Percentiles rank a stretch among this genome's conserved stretches.
Conservation (phyloP, 2,888 invertebrate genomes). For the Trichopoda pennipes region DNA sequence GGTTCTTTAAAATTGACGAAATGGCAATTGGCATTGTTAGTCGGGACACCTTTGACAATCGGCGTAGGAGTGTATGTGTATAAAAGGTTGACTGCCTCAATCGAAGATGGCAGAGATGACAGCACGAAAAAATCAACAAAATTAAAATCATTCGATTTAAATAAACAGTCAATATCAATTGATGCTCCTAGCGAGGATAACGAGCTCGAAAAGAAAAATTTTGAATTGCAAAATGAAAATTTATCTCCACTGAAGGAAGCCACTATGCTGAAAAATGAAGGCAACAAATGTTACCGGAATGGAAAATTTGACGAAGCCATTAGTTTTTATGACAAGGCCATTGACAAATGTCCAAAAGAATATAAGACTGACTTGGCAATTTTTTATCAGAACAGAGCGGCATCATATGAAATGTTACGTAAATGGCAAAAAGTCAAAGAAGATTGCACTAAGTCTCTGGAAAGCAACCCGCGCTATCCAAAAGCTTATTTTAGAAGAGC, state of each 20-base stretch:
- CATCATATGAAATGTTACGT: conserved; percentile 94
- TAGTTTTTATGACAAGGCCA: conserved; percentile 93
- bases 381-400: conserved; percentile 97
- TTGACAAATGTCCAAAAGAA: conserved; percentile 91
- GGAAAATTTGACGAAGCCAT: conserved; percentile 96
- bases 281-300: conserved; percentile 92
- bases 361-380: conserved; percentile 90
- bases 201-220: conserved; percentile 82
- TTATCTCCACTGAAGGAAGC: conserved; percentile 87
- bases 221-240: conserved; percentile 75
- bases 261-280: conserved; percentile 91
- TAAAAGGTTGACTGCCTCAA: conserved; percentile 53
- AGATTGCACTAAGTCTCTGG: conserved; percentile 92
- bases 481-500: conserved; percentile 94
- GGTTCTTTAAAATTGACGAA: conserved; percentile 82
- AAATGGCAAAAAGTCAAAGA: conserved; percentile 91
- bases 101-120: not conserved
- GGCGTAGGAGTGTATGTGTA: conserved; percentile 88
- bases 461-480: conserved; percentile 91
- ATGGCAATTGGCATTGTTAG: conserved; percentile 92
- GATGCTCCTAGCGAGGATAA: conserved; percentile 79
- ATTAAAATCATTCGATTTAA: conserved; percentile 78
- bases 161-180: conserved; percentile 84
- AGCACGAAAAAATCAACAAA: conserved; percentile 16
- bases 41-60: conserved; percentile 91